Conservation (phyloP, 2,113 vertebrate species). For the Neopipo cinnamomea region DNA sequence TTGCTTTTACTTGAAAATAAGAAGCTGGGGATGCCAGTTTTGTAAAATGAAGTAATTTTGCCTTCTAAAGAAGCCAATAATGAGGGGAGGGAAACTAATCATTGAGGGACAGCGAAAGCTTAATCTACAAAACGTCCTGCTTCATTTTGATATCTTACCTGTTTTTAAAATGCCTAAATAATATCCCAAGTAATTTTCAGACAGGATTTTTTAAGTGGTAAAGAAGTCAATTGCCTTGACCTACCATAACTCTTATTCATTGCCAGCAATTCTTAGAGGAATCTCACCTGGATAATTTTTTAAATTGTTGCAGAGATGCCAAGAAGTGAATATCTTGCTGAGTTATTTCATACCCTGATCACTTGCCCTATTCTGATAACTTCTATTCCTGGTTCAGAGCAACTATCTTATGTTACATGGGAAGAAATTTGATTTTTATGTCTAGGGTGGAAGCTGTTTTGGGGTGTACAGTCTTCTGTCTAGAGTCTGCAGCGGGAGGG, state of each 20-base stretch:
- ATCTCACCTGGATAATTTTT: not conserved
- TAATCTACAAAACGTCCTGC: not conserved
- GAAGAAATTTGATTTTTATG: not conserved
- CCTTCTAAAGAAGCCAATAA: conserved; percentile 27
- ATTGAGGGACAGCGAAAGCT: not conserved
- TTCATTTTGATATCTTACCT: conserved; percentile 13
- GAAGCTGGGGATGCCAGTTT: not conserved
- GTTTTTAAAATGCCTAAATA: conserved; percentile 34
- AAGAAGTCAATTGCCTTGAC: conserved; percentile 52
- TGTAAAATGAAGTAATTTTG: conserved; percentile 34
- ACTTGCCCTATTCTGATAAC: not conserved
- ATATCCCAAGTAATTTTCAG: conserved; percentile 24
- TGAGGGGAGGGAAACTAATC: conserved; percentile 17
- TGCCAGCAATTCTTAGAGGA: not conserved
- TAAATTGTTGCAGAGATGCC: not conserved
- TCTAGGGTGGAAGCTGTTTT: not conserved
- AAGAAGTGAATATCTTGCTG: not conserved
- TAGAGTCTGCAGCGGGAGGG: not conserved
- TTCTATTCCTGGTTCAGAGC: not conserved
- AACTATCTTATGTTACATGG: not conserved
- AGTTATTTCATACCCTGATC: not conserved
- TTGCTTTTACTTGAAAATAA: not conserved
- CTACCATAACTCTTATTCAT: not conserved
- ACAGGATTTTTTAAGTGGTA: not conserved
- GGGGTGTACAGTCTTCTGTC: not conserved